These are phyloP conservation scores for Ceratosolen solmsi DNA, from an alignment of 1,140 invertebrate species.

Conservation along the genomic window DNA sequence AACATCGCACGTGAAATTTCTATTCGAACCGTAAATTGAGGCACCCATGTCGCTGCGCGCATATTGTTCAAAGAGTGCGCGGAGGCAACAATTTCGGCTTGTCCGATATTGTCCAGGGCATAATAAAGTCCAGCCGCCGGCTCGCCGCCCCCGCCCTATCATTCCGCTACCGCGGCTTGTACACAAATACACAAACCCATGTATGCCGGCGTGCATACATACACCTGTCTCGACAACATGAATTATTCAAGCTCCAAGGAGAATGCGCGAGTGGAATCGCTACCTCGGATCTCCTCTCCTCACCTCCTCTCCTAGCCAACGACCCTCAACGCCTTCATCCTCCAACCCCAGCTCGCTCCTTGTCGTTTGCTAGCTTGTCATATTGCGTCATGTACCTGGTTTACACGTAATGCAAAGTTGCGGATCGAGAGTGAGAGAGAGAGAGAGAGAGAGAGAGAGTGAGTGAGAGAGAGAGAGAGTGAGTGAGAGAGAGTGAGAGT, in stretches of 20 bases:
- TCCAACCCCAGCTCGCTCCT: not conserved
- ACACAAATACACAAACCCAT: not conserved
- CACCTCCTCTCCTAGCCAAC: not conserved
- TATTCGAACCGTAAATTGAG: constrained; percentile 31
- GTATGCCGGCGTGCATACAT: not conserved
- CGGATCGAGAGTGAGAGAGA: not conserved
- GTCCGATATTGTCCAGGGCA: constrained; percentile 46
- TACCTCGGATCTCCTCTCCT: not conserved
- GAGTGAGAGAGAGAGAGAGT: not conserved
- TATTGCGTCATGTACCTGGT: not conserved
- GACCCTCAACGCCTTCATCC: not conserved
- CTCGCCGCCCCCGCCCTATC: not conserved
- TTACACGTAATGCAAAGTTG: not conserved
- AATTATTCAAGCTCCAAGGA: constrained; percentile 45
- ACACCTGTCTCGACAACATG: constrained; percentile 43
- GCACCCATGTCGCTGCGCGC: no score
- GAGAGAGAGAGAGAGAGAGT: not conserved
- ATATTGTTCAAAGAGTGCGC: constrained; percentile 37
- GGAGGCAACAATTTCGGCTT: constrained; percentile 20
- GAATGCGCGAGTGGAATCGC: constrained; percentile 16
- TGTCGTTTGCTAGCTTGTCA: constrained; percentile 10
- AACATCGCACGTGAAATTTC: not conserved
- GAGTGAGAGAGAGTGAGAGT: no score
- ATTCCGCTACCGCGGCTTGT: no score
- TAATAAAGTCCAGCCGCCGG: constrained; percentile 32